These are phyloP conservation scores for Microctonus hyperodae DNA, from an alignment of 2,888 invertebrate species.

Conservation along the genomic window DNA sequence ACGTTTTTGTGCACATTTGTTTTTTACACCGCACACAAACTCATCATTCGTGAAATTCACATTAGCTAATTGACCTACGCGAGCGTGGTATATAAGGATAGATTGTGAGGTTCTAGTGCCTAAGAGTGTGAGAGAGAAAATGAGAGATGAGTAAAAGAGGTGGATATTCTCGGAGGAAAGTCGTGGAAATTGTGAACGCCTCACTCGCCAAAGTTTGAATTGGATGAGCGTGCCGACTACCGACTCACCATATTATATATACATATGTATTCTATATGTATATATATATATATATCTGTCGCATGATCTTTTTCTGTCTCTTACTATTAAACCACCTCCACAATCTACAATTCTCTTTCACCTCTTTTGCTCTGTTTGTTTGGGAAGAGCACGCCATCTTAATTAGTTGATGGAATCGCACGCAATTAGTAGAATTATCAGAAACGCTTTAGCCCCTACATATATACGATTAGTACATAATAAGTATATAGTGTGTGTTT, in stretches of 20 bases:
- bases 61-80: constrained; percentile 45
- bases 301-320: too few relatives aligned
- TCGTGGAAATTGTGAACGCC: constrained; percentile 35
- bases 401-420: constrained; percentile 40
- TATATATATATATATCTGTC: too few relatives aligned
- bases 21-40: neutral
- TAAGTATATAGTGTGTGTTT: too few relatives aligned
- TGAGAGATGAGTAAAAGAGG: neutral
- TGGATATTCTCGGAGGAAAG: constrained; percentile 21
- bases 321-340: too few relatives aligned
- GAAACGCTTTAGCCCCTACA: constrained; percentile 28
- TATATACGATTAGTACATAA: neutral
- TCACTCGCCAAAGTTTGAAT: constrained; percentile 39
- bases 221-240: constrained; percentile 36
- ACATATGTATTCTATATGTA: too few relatives aligned
- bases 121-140: neutral
- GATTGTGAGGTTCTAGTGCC: constrained; percentile 19
- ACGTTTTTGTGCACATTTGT: too few relatives aligned
- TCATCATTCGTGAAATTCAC: constrained; percentile 33
- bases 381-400: constrained; percentile 29
- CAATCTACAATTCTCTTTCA: neutral
- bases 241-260: constrained; percentile 15
- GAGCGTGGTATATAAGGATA: constrained; percentile 11
- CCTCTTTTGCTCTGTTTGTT: constrained; percentile 23
- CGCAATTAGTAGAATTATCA: constrained; percentile 41